Percentiles rank a stretch among this genome's conserved stretches.
Conservation (phyloP, 1,140 invertebrate species). For the Bradysia coprophila region DNA sequence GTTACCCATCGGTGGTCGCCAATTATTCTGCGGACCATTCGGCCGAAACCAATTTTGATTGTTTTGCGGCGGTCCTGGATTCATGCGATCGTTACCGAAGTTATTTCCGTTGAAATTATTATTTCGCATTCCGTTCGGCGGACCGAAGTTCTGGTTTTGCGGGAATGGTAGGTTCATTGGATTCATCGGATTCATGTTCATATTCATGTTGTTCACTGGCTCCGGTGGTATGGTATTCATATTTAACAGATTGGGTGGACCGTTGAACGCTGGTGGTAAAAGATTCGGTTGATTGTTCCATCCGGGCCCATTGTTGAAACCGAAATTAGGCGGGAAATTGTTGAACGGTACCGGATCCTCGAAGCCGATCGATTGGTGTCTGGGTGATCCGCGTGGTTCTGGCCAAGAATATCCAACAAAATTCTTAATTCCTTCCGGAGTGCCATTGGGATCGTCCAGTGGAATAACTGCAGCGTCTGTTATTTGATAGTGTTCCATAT, state of each 20-base stretch:
- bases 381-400: conserved; percentile 47
- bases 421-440: conserved; percentile 51
- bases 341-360: conserved; percentile 14
- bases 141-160: conserved; percentile 11
- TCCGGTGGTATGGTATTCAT: neutral
- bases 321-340: conserved; percentile 4
- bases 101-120: conserved; percentile 11
- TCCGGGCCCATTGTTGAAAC: neutral
- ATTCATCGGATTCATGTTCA: conserved; percentile 8
- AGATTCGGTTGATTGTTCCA: neutral
- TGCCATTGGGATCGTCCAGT: conserved; percentile 67
- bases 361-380: conserved; percentile 26
- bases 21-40: conserved; percentile 25
- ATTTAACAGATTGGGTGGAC: neutral
- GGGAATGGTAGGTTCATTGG: conserved; percentile 8
- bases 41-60: conserved; percentile 29
- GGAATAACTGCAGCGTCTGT: conserved; percentile 68
- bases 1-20: conserved; percentile 27
- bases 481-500: conserved; percentile 55
- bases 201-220: neutral
- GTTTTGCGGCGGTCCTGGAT: conserved; percentile 25
- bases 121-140: conserved; percentile 16
- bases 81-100: conserved; percentile 23
- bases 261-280: neutral
- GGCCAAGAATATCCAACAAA: conserved; percentile 58